Conservation (phyloP, 2,888 invertebrate species). For the Cerceris rybyensis region DNA sequence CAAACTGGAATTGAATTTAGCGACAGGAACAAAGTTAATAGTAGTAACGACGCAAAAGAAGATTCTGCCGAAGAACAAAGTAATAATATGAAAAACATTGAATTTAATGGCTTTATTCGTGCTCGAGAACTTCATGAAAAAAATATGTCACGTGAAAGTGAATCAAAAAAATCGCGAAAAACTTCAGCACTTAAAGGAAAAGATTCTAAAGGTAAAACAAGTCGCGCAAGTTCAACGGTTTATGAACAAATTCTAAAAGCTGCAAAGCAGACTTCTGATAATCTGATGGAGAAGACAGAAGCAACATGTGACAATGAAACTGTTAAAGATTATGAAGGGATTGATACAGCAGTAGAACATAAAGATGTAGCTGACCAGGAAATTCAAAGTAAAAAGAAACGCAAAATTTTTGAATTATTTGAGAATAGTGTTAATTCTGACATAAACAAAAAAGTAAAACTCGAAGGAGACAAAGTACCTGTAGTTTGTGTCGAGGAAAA, state of each 20-base stretch:
- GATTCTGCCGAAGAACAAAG: not conserved
- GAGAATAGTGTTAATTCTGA: constrained; percentile 26
- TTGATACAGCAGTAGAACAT: constrained; percentile 2
- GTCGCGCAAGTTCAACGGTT: constrained; percentile 20
- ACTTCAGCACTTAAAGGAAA: constrained; percentile 4
- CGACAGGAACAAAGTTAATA: constrained; percentile 4
- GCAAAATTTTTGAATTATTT: constrained; percentile 38
- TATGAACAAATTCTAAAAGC: constrained; percentile 52
- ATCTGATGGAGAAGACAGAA: not conserved
- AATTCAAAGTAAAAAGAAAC: constrained; percentile 29
- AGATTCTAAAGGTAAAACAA: constrained; percentile 18
- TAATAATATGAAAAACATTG: not conserved
- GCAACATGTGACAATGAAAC: not conserved
- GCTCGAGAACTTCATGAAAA: constrained; percentile 47
- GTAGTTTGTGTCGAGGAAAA: not conserved
- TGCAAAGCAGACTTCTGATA: constrained; percentile 17
- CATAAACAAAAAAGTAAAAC: constrained; percentile 33
- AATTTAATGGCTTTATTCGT: constrained; percentile 47
- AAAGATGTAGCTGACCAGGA: constrained; percentile 19
- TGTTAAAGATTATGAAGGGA: not conserved
- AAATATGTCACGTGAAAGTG: not conserved
- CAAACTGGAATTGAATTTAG: not conserved
- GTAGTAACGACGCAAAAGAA: not conserved
- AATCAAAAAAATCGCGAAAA: constrained; percentile 20
- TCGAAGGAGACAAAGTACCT: constrained; percentile 12